Evolutionary conservation across 2,888 invertebrate genomes (phyloP).

Genomic region (Thera britannica): DNA sequence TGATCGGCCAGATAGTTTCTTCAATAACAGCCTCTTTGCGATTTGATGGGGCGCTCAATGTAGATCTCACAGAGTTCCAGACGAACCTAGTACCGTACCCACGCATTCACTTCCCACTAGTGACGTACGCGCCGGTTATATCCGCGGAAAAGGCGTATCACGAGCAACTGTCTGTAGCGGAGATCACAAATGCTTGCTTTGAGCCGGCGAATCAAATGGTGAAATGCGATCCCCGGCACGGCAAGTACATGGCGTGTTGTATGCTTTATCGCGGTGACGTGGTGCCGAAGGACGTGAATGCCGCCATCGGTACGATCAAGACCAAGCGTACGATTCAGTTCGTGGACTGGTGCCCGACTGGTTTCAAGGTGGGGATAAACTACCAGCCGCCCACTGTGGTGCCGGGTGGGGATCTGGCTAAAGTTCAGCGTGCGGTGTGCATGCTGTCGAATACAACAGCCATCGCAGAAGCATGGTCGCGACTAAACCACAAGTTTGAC

Average conservation of each 20-base stretch:
- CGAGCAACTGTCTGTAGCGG: slow-evolving; percentile 94
- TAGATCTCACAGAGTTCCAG: slow-evolving; percentile 97
- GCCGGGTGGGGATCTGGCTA: slow-evolving; percentile 95
- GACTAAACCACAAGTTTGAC: slow-evolving; percentile 97
- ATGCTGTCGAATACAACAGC: slow-evolving; percentile 99
- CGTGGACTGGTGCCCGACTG: slow-evolving; percentile 96
- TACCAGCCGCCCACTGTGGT: slow-evolving; percentile 95
- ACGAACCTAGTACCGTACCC: slow-evolving; percentile 97
- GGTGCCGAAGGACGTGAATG: slow-evolving; percentile 97
- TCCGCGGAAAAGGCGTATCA: slow-evolving; percentile 97
- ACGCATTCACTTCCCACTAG: slow-evolving; percentile 96
- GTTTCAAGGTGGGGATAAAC: slow-evolving; percentile 92
- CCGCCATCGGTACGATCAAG: slow-evolving; percentile 96
- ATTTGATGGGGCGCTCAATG: slow-evolving; percentile 96
- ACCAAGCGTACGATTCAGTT: slow-evolving; percentile 97
- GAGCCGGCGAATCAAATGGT: slow-evolving; percentile 98
- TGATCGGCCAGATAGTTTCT: slow-evolving; percentile 97
- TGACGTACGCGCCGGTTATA: slow-evolving; percentile 95
- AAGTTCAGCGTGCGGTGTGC: slow-evolving; percentile 97
- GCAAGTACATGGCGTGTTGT: slow-evolving; percentile 98
- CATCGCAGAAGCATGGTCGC: slow-evolving; percentile 98
- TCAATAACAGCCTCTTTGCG: slow-evolving; percentile 96
- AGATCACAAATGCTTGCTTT: slow-evolving; percentile 97
- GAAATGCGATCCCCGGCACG: slow-evolving; percentile 95
- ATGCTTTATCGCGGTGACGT: slow-evolving; percentile 97